phyloP scores from a whole-genome alignment of 92 coral and sea anemone species.

The Palythoa grandiflora region DNA sequence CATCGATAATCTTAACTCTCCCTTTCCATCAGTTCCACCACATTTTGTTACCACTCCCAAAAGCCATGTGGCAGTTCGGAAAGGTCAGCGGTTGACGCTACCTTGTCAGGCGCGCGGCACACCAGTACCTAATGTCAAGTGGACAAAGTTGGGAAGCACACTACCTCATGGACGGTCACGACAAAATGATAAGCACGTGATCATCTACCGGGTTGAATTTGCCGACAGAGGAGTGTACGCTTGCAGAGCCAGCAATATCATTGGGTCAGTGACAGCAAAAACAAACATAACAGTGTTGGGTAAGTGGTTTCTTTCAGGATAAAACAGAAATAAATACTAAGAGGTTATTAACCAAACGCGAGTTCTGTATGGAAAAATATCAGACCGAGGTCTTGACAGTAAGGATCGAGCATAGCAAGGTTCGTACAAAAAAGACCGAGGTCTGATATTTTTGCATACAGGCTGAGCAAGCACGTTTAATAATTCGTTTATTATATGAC shows the following conservation, averaged over 20 bases:
- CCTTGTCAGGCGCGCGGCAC: not conserved
- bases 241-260: constrained; percentile 16
- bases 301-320: not conserved
- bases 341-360: no score
- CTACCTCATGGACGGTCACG: constrained; percentile 4
- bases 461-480: no score
- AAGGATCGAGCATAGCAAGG: no score
- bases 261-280: constrained; percentile 12
- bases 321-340: no score
- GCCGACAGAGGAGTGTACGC: not conserved
- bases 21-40: not conserved
- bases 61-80: not conserved
- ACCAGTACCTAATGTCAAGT: not conserved
- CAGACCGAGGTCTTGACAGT: no score
- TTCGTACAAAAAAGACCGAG: no score
- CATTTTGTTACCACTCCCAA: not conserved
- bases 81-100: not conserved
- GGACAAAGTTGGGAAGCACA: not conserved
- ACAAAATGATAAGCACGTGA: not conserved
- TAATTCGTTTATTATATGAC: no score
- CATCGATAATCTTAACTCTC: no score
- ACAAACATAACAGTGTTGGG: not conserved
- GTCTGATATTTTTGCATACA: no score
- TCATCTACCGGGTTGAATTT: not conserved
- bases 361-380: no score